Base-by-base conservation (phyloP, 1,140 invertebrate genomes). In the Diorhabda elongata region DNA sequence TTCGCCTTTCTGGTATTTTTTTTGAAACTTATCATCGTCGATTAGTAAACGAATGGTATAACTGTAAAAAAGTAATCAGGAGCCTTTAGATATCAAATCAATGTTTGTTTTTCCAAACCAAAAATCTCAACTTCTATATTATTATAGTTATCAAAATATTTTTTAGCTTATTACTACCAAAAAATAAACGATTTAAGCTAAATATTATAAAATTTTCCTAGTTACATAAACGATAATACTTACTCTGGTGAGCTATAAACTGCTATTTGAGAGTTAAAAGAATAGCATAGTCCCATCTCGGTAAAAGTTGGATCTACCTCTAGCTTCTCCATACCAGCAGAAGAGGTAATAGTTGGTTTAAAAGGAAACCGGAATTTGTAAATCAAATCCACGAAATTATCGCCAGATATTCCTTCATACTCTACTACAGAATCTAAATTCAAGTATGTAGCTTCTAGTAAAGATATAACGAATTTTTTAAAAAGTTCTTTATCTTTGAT, bases 271-370 rank as follows among this genome's bases (percentile, higher is more conserved):
- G 88, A 89, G 77, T 89, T 90, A 43, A 88, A 85, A 45, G 85
- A 82, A 78, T 89, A 89, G 73, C 88, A 90, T 67, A 89, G 76
- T 2, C 89, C 89, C 80, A 88, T 83, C 76, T 90, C 89, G 0
- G 87, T 88, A 44, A 89, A 80, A 9, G 85, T 87, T 44, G 84
- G 82, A 47, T 85, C 78, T 6, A 88, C 80, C 26, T 44, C 42
- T 44, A 73, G 71, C 11, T 68, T 64, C 8, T 67, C 60, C 42
- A 66, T 68, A 3, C 59, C 60, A 7, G 72, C 78, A 6, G 79
- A 79, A 74, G 76, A 77, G 1, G 77, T 76, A n/a, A 78, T 72
- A 8, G 68, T 67, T 78, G 87, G 85, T 59, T 83, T 82, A 74
- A 88, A 88, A 5, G 79, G 75, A 68, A 82, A 81, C 52, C 86